Conservation (phyloP, 1,140 invertebrate species). For the Eriocheir sinensis region DNA sequence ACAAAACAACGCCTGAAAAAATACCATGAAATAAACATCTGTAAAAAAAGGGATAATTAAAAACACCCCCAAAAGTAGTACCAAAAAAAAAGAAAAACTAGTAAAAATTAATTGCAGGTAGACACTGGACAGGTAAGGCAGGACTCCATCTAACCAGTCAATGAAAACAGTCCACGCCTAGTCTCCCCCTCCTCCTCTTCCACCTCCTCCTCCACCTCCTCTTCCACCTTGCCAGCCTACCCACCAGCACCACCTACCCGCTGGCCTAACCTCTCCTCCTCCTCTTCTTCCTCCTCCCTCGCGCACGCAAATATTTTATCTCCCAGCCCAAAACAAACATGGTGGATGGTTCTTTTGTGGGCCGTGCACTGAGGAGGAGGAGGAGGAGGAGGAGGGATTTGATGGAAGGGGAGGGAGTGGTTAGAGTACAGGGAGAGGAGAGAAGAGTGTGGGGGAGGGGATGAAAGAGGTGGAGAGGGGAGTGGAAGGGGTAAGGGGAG, state of each 20-base stretch:
- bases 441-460: too few relatives aligned
- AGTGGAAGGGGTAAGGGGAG: too few relatives aligned
- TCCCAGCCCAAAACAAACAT: constrained; percentile 5
- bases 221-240: neutral
- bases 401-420: neutral
- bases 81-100: neutral
- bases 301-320: constrained; percentile 5
- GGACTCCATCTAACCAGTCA: neutral
- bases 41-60: too few relatives aligned
- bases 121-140: neutral
- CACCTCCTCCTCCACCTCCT: neutral
- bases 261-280: too few relatives aligned
- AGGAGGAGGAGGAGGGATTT: neutral
- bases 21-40: too few relatives aligned
- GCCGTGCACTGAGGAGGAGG: neutral
- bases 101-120: too few relatives aligned
- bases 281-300: neutral
- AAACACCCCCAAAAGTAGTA: too few relatives aligned
- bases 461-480: too few relatives aligned
- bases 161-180: neutral
- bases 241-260: neutral
- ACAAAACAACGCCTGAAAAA: too few relatives aligned
- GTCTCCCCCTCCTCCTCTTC: neutral
- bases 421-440: too few relatives aligned
- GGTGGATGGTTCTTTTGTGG: neutral